Conservation (phyloP, 2,113 vertebrate genomes). For the Rhodinocichla rosea region DNA sequence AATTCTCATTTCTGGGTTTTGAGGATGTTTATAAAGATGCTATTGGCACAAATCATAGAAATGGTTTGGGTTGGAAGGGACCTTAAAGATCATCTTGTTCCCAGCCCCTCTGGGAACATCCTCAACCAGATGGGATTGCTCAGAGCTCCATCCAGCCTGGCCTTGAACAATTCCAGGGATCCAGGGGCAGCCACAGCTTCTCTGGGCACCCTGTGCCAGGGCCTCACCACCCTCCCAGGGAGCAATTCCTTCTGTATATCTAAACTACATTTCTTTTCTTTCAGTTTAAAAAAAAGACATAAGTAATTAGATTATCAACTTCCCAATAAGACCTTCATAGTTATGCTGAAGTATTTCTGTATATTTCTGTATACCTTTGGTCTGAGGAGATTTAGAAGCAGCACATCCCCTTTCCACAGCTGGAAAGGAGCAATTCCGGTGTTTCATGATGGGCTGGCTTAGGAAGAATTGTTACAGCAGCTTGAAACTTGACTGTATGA, state of each 20-base stretch:
- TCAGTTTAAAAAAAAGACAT: background rate
- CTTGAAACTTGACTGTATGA: background rate
- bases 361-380: no score
- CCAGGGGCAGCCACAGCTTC: background rate
- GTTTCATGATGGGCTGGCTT: background rate
- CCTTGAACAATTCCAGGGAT: background rate
- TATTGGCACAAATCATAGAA: background rate
- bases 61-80: background rate
- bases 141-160: background rate
- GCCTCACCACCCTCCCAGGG: fast-evolving
- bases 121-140: background rate
- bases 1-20: background rate
- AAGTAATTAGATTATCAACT: background rate
- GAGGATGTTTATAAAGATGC: background rate
- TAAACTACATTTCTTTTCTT: background rate
- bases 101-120: no score
- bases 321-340: background rate
- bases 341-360: background rate
- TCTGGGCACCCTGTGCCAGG: background rate
- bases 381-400: background rate
- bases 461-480: background rate
- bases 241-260: background rate
- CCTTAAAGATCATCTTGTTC: background rate
- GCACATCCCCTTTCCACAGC: background rate
- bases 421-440: background rate